Conservation (phyloP, 2,113 vertebrate genomes). For the Rhinolophus ferrumequinum region DNA sequence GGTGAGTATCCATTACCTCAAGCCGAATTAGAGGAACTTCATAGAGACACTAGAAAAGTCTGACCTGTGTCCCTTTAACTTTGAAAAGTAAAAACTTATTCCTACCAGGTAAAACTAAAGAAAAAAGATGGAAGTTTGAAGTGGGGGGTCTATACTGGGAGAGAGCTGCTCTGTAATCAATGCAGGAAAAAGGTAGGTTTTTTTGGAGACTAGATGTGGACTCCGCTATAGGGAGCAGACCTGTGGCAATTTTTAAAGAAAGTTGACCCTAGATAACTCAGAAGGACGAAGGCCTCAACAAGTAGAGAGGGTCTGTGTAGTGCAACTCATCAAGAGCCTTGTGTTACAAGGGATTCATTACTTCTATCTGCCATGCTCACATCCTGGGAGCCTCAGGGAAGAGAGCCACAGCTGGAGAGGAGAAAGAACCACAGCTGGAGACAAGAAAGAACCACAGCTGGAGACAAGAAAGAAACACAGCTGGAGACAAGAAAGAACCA, state of each 20-base stretch:
- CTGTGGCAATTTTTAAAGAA: neutral
- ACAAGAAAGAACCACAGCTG: neutral
- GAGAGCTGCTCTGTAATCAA: neutral
- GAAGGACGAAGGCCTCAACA: neutral
- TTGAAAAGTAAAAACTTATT: neutral
- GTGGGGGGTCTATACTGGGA: neutral
- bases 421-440: neutral
- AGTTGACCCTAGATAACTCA: neutral
- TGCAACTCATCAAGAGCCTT: neutral
- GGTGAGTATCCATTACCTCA: neutral
- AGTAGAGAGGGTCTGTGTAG: neutral
- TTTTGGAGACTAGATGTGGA: neutral
- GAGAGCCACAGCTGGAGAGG: neutral
- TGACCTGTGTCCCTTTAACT: neutral
- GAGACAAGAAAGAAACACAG: neutral
- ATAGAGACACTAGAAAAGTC: neutral
- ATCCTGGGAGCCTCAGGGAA: neutral
- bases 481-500: neutral
- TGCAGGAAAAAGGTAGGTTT: neutral
- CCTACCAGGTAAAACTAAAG: neutral
- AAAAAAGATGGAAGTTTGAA: neutral
- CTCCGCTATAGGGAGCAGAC: neutral
- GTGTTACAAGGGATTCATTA: neutral
- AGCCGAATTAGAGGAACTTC: neutral
- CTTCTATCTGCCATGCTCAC: neutral